A percentile compares a stretch with the other conserved stretches of the same genome.
These are phyloP conservation scores for Drosophila malerkotliana DNA, from an alignment of 1,140 invertebrate species.

Conservation along the genomic window DNA sequence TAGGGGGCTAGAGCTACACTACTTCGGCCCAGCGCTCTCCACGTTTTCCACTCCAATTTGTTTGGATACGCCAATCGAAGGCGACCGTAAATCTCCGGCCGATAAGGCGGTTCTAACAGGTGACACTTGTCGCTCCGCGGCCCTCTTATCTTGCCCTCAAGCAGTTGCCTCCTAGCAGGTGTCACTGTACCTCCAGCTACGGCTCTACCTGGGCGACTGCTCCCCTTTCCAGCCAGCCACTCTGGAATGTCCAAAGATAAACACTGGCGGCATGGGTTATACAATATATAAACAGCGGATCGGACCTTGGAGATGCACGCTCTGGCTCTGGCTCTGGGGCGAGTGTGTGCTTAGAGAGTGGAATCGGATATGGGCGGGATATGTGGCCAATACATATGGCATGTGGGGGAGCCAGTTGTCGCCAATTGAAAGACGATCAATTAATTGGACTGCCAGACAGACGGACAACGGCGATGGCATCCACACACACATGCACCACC, in stretches of 20 bases:
- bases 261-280: slow-evolving; percentile 58
- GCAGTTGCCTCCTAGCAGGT: neutral
- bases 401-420: neutral
- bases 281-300: slow-evolving; percentile 41
- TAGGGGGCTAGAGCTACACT: neutral
- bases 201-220: no score
- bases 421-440: slow-evolving; percentile 38
- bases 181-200: neutral
- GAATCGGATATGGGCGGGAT: neutral
- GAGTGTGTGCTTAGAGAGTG: neutral
- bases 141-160: neutral
- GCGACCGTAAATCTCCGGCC: neutral
- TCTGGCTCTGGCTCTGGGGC: no score
- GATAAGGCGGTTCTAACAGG: slow-evolving; percentile 2
- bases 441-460: slow-evolving; percentile 33
- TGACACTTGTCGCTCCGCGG: neutral
- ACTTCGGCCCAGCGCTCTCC: neutral
- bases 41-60: slow-evolving; percentile 1
- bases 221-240: slow-evolving; percentile 36
- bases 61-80: slow-evolving; percentile 3
- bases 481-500: neutral
- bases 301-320: slow-evolving; percentile 39
- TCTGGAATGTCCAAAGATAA: slow-evolving; percentile 69
- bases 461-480: slow-evolving; percentile 26
- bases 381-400: no score